Conservation (phyloP, 1,140 invertebrate species). For the Cylas formicarius region DNA sequence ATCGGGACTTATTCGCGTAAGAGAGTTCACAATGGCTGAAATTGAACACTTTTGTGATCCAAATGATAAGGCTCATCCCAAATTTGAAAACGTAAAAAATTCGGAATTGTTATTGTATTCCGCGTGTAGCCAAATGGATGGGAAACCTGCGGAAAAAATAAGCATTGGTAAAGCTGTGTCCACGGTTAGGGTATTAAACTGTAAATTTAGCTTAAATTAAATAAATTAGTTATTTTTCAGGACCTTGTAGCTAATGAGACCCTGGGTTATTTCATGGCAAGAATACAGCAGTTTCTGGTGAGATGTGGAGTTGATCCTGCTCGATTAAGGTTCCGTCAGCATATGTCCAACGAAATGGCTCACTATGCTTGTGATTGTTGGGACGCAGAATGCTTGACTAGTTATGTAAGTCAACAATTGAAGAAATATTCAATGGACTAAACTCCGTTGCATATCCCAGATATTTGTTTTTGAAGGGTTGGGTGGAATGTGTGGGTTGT, state of each 20-base stretch:
- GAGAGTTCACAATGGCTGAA: conserved; percentile 99
- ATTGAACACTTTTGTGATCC: conserved; percentile 99
- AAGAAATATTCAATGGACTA: neutral
- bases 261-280: conserved; percentile 94
- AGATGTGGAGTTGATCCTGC: conserved; percentile 82
- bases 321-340: conserved; percentile 91
- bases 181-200: conserved; percentile 18
- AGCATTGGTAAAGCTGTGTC: conserved; percentile 74
- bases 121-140: conserved; percentile 94
- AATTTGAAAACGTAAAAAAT: conserved; percentile 75
- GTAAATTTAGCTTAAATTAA: neutral
- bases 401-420: conserved; percentile 58
- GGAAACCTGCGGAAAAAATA: conserved; percentile 63
- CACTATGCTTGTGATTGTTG: conserved; percentile 99
- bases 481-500: conserved; percentile 99
- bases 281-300: conserved; percentile 86
- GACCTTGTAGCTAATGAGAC: conserved; percentile 93
- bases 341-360: conserved; percentile 99
- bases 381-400: conserved; percentile 95
- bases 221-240: conserved; percentile 42
- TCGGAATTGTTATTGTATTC: conserved; percentile 80
- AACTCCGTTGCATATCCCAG: neutral
- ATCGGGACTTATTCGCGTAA: conserved; percentile 90
- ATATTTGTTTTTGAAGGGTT: conserved; percentile 52
- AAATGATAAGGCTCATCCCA: conserved; percentile 77